These are phyloP conservation scores for Coremacera marginata DNA, from an alignment of 2,888 invertebrate genomes.

Conservation along the genomic window DNA sequence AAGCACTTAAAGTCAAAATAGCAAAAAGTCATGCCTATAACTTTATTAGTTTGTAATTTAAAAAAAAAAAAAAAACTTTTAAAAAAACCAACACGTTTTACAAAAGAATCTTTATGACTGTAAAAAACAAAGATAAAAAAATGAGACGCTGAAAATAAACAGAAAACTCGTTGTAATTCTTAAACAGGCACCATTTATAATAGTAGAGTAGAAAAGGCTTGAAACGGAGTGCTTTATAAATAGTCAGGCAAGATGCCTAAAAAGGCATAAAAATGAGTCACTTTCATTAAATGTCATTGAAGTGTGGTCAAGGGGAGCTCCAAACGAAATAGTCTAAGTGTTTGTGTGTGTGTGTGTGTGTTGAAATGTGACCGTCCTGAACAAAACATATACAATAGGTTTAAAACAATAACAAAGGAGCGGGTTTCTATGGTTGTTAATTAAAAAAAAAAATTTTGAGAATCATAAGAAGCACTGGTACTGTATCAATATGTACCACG, in stretches of 20 bases:
- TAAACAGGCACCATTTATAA: background rate
- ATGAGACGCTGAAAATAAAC: background rate
- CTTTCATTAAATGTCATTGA: conserved; percentile 6
- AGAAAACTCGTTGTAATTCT: background rate
- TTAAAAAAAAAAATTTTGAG: too few species aligned
- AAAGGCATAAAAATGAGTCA: conserved; percentile 18
- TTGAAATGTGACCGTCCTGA: background rate
- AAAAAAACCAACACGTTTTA: background rate
- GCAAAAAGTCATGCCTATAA: background rate
- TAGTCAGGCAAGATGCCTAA: background rate
- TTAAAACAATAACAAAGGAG: background rate
- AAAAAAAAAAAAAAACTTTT: background rate
- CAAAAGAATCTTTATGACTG: background rate
- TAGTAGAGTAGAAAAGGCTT: background rate
- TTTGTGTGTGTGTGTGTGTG: too few species aligned
- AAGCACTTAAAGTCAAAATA: background rate
- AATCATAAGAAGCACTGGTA: too few species aligned
- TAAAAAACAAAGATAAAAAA: background rate
- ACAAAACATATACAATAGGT: background rate
- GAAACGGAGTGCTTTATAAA: too few species aligned
- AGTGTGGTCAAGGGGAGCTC: background rate
- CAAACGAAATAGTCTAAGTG: too few species aligned
- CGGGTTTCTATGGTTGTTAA: background rate
- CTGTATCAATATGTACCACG: too few species aligned
- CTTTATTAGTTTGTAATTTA: background rate